phyloP scores from a whole-genome alignment of 2,797 vertebrate genomes.

The Lepilemur ruficaudatus region DNA sequence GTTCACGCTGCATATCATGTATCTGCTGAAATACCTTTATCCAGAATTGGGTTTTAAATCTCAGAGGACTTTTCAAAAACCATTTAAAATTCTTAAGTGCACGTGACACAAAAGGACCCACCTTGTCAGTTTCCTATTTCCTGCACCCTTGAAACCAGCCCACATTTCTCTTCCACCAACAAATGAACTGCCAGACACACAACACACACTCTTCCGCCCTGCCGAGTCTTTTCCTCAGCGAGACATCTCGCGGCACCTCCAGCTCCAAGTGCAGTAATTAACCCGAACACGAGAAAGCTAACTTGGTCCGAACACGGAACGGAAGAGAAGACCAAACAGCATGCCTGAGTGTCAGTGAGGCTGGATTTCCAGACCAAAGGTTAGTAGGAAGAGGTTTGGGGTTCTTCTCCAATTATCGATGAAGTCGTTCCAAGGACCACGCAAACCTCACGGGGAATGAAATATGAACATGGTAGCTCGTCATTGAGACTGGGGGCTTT shows the following conservation, averaged over 20 bases:
- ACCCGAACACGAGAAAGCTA: background rate
- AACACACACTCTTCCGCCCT: rapidly evolving
- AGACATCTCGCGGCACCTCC: background rate
- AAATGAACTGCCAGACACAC: background rate
- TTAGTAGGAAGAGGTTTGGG: background rate
- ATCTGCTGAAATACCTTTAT: background rate
- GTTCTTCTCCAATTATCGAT: background rate
- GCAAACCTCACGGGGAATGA: background rate
- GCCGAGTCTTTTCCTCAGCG: background rate
- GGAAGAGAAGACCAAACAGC: background rate
- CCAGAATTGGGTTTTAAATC: background rate
- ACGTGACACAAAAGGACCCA: background rate
- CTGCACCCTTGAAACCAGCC: background rate
- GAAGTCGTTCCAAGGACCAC: background rate
- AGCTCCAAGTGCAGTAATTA: background rate
- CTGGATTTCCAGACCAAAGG: background rate
- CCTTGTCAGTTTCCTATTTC: background rate
- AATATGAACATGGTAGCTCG: background rate
- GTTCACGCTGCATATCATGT: background rate
- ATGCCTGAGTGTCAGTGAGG: background rate
- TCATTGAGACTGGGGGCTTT: background rate
- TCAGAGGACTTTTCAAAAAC: constrained; percentile 8
- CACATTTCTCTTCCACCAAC: background rate
- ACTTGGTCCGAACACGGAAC: background rate
- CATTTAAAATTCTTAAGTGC: background rate